Evolutionary conservation across 2,888 invertebrate genomes (phyloP), one percentile per base, ranked within the genome.

Genomic region (Frankliniella intonsa): DNA sequence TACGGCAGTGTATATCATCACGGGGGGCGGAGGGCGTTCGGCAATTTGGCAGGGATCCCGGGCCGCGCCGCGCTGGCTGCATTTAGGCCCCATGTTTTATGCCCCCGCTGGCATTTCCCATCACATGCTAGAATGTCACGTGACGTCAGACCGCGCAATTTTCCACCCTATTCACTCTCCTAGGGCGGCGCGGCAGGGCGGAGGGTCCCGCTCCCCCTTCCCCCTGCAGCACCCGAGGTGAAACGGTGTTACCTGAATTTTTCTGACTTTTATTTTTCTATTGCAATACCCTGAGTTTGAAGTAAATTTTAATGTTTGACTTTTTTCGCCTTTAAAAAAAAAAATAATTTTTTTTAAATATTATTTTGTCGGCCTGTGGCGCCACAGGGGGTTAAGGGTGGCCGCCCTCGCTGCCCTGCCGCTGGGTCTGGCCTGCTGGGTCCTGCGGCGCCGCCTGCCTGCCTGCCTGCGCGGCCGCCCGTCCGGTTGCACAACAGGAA

Each of bases 401-500:
- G 3, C 38, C 38, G 38, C 38, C 38, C 3, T 38, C 38, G 38
- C 38, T 5, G 38, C 3, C 38, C 38, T 38, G 38, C 55, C 55
- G 55, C 55, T 17, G 55, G 14, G 55, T 55, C 0, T 12, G 55
- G 55, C 55, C 8, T 51, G 51, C 55, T 11, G 55, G 3, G 14
- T 17, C 55, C 11, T 14, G 55, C 14, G 14, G 55, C 1, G 8
- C 55, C 55, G 55, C 2, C 14, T 14, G 55, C 55, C 55, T 12
- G 19, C 17, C 17, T 19, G 12, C 55, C 25, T 62, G 62, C 62
- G 17, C 10, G 69, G 69, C 12, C 25, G 22, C 25, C 69, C 69
- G 69, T 12, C 25, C 69, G 38, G 69, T 76, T 76, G 69, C 69
- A 76, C 69, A 76, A 76, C 69, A 76, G 69, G 69, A 76, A 76